phyloP scores from a whole-genome alignment of 2,113 vertebrate genomes.

The Lepisosteus oculatus region DNA sequence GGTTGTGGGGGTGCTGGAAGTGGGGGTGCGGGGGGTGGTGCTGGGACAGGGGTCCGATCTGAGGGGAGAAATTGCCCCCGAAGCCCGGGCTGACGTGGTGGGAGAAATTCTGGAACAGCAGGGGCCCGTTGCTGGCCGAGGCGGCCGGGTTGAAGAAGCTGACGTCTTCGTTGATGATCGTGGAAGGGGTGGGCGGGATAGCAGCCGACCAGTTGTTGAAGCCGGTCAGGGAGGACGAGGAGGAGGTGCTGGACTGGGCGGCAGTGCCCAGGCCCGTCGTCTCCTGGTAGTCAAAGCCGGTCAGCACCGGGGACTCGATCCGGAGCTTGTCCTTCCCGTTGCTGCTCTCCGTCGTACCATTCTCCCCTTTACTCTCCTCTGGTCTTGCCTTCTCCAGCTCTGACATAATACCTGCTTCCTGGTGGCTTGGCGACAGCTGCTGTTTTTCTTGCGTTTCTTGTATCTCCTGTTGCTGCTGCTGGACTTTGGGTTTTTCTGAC shows the following conservation, averaged over 20 bases:
- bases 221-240: constrained; percentile 89
- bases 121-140: constrained; percentile 87
- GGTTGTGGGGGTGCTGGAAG: constrained; percentile 92
- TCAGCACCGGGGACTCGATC: constrained; percentile 89
- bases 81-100: constrained; percentile 94
- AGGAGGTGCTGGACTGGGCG: constrained; percentile 85
- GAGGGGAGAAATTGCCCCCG: constrained; percentile 92
- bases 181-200: constrained; percentile 89
- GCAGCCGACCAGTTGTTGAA: constrained; percentile 98
- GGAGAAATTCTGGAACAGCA: constrained; percentile 97
- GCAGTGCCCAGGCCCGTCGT: constrained; percentile 85
- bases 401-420: constrained; percentile 84
- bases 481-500: constrained; percentile 91
- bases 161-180: constrained; percentile 91
- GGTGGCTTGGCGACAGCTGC: constrained; percentile 83
- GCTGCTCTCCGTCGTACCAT: constrained; percentile 77
- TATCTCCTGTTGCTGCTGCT: constrained; percentile 85
- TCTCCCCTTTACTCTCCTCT: constrained; percentile 83
- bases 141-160: constrained; percentile 92
- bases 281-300: constrained; percentile 95
- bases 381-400: constrained; percentile 82
- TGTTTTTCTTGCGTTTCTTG: constrained; percentile 94
- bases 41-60: constrained; percentile 93
- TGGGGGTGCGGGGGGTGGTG: constrained; percentile 94
- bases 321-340: constrained; percentile 88